Percentiles rank a stretch among this genome's conserved stretches.
Evolutionary conservation across 2,888 invertebrate species (phyloP).

Genomic region (Chymomyza procnemis): DNA sequence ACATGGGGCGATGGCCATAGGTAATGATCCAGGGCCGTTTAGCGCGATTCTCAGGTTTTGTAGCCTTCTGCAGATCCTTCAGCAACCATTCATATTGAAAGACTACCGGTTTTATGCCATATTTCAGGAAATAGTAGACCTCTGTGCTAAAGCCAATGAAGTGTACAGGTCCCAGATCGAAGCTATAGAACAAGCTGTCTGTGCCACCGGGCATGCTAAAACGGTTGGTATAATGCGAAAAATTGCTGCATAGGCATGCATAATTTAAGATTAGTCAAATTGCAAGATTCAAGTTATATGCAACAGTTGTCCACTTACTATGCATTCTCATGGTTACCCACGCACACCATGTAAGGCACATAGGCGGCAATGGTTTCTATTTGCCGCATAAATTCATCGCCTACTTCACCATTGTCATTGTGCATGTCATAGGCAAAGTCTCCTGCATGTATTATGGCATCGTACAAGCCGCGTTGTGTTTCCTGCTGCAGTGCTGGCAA

Average conservation of each 20-base stretch:
- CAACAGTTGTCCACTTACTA: conserved; percentile 82
- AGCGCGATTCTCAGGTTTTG: conserved; percentile 85
- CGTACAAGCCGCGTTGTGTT: conserved; percentile 87
- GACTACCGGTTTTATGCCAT: conserved; percentile 88
- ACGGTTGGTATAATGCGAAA: conserved; percentile 93
- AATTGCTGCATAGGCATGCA: conserved; percentile 84
- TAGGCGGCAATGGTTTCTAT: conserved; percentile 93
- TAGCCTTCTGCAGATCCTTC: conserved; percentile 88
- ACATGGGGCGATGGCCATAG: conserved; percentile 93
- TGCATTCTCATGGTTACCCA: conserved; percentile 93
- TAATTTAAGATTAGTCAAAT: not conserved
- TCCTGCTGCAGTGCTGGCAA: conserved; percentile 91
- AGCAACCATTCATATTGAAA: conserved; percentile 92
- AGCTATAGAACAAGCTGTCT: conserved; percentile 89
- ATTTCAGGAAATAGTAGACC: conserved; percentile 94
- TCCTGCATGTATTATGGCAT: conserved; percentile 93
- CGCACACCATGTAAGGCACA: conserved; percentile 94
- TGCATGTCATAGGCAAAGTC: conserved; percentile 98
- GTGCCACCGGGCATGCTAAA: conserved; percentile 92
- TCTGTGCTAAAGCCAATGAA: conserved; percentile 96
- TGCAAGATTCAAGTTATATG: not conserved
- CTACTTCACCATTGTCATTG: conserved; percentile 87
- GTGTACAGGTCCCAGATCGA: conserved; percentile 92
- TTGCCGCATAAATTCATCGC: conserved; percentile 95
- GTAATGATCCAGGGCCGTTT: conserved; percentile 89